These are phyloP conservation scores for Heliothis peltigera DNA, from an alignment of 2,888 invertebrate species.

Conservation along the genomic window DNA sequence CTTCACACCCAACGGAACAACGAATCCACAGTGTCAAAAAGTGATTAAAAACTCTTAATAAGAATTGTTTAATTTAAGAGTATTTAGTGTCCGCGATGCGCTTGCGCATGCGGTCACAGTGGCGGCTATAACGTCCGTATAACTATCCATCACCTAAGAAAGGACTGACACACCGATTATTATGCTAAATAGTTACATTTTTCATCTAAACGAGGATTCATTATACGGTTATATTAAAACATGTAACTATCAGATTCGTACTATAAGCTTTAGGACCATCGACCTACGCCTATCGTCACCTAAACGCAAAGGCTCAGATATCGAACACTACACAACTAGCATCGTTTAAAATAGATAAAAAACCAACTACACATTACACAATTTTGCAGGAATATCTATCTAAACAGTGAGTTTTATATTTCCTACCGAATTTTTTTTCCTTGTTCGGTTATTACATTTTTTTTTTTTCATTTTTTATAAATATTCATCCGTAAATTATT, in stretches of 20 bases:
- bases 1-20: slow-evolving; percentile 71
- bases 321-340: slow-evolving; percentile 82
- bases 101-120: slow-evolving; percentile 59
- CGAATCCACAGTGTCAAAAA: slow-evolving; percentile 77
- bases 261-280: slow-evolving; percentile 85
- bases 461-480: slow-evolving; percentile 77
- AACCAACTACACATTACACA: slow-evolving; percentile 78
- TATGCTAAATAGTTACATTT: slow-evolving; percentile 79
- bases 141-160: slow-evolving; percentile 65
- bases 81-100: slow-evolving; percentile 82
- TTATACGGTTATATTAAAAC: slow-evolving; percentile 76
- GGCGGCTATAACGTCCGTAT: slow-evolving; percentile 67
- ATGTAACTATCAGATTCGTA: slow-evolving; percentile 81
- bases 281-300: slow-evolving; percentile 75
- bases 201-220: slow-evolving; percentile 82
- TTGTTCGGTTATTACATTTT: slow-evolving; percentile 66
- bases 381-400: slow-evolving; percentile 82
- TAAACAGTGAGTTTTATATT: slow-evolving; percentile 81
- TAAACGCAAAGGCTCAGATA: slow-evolving; percentile 73
- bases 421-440: slow-evolving; percentile 69
- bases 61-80: slow-evolving; percentile 72
- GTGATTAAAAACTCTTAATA: slow-evolving; percentile 76
- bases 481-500: slow-evolving; percentile 88
- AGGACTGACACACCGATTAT: slow-evolving; percentile 79
- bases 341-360: slow-evolving; percentile 86